Evolutionary conservation across 2,888 invertebrate genomes (phyloP).

Genomic region (Epirrhoe tristata): DNA sequence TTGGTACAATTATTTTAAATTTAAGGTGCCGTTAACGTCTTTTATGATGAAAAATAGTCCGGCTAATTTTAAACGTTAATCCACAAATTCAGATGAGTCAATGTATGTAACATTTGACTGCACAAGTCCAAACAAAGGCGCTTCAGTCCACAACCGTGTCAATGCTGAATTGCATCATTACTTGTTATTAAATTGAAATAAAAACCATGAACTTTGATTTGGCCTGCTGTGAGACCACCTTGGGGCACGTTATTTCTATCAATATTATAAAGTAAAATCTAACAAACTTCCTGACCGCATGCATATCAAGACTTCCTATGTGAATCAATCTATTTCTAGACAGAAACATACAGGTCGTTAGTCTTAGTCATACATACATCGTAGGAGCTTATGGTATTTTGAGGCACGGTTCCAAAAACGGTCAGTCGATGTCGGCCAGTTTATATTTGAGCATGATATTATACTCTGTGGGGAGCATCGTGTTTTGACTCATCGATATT

Average conservation of each 20-base stretch:
- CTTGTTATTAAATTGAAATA: constrained; percentile 19
- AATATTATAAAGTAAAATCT: not conserved
- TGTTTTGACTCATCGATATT: constrained; percentile 45
- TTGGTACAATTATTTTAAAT: constrained; percentile 9
- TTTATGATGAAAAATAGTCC: constrained; percentile 18
- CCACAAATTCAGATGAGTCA: too few species aligned
- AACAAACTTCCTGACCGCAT: constrained; percentile 15
- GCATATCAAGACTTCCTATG: constrained; percentile 22
- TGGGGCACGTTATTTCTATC: constrained; percentile 16
- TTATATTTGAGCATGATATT: constrained; percentile 43
- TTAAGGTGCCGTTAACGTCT: constrained; percentile 14
- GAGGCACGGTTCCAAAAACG: constrained; percentile 46
- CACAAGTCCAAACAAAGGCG: too few species aligned
- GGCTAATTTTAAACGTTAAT: constrained; percentile 14
- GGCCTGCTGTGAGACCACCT: constrained; percentile 9
- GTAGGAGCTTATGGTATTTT: constrained; percentile 33
- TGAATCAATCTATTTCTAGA: constrained; percentile 26
- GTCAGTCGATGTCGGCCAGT: constrained; percentile 36
- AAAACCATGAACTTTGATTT: constrained; percentile 39
- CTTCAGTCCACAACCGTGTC: constrained; percentile 30
- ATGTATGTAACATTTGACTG: too few species aligned
- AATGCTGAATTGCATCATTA: constrained; percentile 44
- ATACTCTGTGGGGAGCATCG: constrained; percentile 37
- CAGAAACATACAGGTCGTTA: constrained; percentile 24
- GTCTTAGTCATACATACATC: constrained; percentile 46